Percentiles rank a stretch among this genome's conserved stretches.
Conservation (phyloP, 2,888 invertebrate species). For the Ferrisia virgata region DNA sequence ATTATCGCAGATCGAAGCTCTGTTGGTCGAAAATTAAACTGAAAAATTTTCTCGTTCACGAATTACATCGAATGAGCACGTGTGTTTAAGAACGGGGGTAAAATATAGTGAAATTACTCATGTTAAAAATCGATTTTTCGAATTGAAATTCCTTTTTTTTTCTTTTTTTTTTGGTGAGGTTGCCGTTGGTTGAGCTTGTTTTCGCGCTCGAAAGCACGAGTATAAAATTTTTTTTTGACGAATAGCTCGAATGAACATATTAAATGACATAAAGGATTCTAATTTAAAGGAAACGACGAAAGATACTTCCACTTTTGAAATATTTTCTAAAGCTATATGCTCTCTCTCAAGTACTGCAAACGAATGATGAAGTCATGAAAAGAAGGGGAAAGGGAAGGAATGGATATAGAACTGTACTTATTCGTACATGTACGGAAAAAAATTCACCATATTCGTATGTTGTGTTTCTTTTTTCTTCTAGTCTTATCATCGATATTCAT, state of each 20-base stretch:
- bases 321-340: constrained; percentile 1
- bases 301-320: background rate
- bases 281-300: constrained; percentile 9
- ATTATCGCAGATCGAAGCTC: too few relatives aligned
- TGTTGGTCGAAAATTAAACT: too few relatives aligned
- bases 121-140: background rate
- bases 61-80: background rate
- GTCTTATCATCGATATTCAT: background rate
- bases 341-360: background rate
- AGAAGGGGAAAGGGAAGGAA: background rate
- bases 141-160: background rate
- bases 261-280: constrained; percentile 12
- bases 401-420: background rate
- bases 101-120: background rate
- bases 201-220: background rate
- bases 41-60: too few relatives aligned
- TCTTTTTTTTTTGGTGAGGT: background rate
- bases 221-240: background rate
- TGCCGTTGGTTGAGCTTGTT: background rate
- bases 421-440: too few relatives aligned
- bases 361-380: background rate
- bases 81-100: background rate
- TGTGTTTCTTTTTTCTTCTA: background rate
- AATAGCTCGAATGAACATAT: background rate
- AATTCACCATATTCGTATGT: too few relatives aligned